phyloP scores from a whole-genome alignment of 2,113 vertebrate species.

The Ammodytes dubius region DNA sequence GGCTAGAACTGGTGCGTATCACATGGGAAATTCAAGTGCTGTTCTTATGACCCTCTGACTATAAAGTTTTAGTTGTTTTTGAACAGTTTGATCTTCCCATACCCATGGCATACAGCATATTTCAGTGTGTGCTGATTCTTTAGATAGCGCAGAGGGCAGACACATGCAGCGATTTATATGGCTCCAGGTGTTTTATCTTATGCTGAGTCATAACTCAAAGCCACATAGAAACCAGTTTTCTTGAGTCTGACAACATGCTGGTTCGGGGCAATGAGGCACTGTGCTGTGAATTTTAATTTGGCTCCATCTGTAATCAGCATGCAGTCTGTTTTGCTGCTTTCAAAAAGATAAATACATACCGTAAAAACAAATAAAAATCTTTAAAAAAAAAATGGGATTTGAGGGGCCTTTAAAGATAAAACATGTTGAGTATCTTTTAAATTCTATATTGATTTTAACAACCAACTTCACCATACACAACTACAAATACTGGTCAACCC shows the following conservation, averaged over 20 bases:
- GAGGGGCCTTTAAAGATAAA: slow-evolving; percentile 14
- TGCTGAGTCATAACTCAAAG: slow-evolving; percentile 46
- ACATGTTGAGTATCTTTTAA: slow-evolving; percentile 24
- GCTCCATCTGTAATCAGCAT: slow-evolving; percentile 52
- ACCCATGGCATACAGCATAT: background rate
- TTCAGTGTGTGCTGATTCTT: slow-evolving; percentile 16
- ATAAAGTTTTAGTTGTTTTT: background rate
- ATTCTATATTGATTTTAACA: slow-evolving; percentile 30
- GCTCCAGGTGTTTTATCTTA: slow-evolving; percentile 36
- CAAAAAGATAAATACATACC: slow-evolving; percentile 35
- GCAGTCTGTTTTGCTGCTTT: slow-evolving; percentile 35
- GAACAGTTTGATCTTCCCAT: background rate
- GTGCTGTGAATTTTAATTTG: slow-evolving; percentile 59
- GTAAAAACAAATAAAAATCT: slow-evolving; percentile 15
- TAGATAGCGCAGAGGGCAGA: slow-evolving; percentile 28
- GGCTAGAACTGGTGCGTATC: no score
- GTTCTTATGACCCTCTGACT: background rate
- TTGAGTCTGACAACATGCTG: slow-evolving; percentile 30
- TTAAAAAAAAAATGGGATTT: background rate
- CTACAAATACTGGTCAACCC: background rate
- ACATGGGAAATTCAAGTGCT: no score
- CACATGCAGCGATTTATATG: slow-evolving; percentile 38
- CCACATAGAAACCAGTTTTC: slow-evolving; percentile 32
- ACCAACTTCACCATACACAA: slow-evolving; percentile 3
- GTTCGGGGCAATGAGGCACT: slow-evolving; percentile 14